Percentiles rank a stretch among this genome's conserved stretches.
Conservation (phyloP, 2,888 invertebrate genomes). For the Pseudococcus jackbeardsleyi region DNA sequence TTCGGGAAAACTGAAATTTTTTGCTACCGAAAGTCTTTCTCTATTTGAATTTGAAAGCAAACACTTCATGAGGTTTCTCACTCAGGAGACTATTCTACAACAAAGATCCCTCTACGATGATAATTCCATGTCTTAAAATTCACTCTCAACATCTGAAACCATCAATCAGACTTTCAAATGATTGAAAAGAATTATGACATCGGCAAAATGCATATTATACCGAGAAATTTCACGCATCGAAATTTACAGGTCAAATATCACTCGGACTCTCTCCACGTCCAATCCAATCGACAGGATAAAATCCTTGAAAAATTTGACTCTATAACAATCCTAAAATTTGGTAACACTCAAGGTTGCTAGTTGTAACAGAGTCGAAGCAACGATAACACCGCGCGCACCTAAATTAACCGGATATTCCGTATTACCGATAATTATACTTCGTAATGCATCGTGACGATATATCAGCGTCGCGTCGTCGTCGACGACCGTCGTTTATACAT, state of each 20-base stretch:
- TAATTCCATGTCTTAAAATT: no score
- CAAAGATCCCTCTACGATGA: no score
- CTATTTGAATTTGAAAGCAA: no score
- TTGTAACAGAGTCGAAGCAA: not conserved
- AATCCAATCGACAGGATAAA: not conserved
- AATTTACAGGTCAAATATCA: not conserved
- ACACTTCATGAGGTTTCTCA: no score
- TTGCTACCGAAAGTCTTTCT: no score
- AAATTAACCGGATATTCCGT: slow-evolving; percentile 33
- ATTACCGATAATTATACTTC: slow-evolving; percentile 11
- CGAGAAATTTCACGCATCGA: not conserved
- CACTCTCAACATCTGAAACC: no score
- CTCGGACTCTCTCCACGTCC: not conserved
- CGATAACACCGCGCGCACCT: not conserved
- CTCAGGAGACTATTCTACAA: no score
- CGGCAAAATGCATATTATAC: no score
- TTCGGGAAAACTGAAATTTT: no score
- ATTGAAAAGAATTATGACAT: no score
- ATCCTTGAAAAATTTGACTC: slow-evolving; percentile 25
- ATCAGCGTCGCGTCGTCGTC: not conserved
- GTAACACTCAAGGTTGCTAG: not conserved
- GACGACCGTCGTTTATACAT: not conserved
- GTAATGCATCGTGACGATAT: slow-evolving; percentile 29
- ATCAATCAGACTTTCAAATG: no score
- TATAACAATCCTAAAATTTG: slow-evolving; percentile 18